Conservation (phyloP, 2,888 invertebrate species). For the Ramazzottius varieornatus region DNA sequence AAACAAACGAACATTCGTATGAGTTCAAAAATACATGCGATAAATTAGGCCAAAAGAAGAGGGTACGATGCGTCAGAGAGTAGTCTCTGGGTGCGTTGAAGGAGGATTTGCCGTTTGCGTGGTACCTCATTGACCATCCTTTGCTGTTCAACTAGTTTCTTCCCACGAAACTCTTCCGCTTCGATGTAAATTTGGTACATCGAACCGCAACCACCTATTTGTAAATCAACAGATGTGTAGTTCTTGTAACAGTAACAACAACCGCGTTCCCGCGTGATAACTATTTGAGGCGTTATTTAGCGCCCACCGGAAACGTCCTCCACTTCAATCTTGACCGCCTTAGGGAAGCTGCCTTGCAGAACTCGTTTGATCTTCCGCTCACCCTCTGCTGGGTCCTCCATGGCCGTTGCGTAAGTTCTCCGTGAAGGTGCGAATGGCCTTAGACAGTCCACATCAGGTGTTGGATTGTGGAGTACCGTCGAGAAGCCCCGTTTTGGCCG, state of each 20-base stretch:
- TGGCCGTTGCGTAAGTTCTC: too few species aligned
- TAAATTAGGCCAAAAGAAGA: too few species aligned
- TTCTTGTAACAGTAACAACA: background rate
- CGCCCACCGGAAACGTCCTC: conserved; percentile 23
- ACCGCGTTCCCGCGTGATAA: background rate
- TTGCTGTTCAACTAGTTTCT: conserved; percentile 20
- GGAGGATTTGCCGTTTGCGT: background rate
- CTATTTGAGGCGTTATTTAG: too few species aligned
- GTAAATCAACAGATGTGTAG: conserved; percentile 8
- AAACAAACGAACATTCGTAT: background rate
- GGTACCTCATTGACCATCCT: conserved; percentile 18
- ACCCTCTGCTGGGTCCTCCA: too few species aligned
- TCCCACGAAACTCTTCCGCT: conserved; percentile 21
- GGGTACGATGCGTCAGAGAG: too few species aligned
- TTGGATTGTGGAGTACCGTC: too few species aligned
- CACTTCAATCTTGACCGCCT: conserved; percentile 17
- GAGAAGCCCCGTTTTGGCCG: too few species aligned
- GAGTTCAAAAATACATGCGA: too few species aligned
- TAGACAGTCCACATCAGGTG: too few species aligned
- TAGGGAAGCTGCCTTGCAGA: conserved; percentile 17
- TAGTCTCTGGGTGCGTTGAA: too few species aligned
- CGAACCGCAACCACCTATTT: conserved; percentile 26
- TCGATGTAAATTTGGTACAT: conserved; percentile 24
- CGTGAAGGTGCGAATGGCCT: too few species aligned
- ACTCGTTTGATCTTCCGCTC: conserved; percentile 16